Base-by-base conservation (phyloP, 2,113 vertebrate genomes). In the Poecile atricapillus region DNA sequence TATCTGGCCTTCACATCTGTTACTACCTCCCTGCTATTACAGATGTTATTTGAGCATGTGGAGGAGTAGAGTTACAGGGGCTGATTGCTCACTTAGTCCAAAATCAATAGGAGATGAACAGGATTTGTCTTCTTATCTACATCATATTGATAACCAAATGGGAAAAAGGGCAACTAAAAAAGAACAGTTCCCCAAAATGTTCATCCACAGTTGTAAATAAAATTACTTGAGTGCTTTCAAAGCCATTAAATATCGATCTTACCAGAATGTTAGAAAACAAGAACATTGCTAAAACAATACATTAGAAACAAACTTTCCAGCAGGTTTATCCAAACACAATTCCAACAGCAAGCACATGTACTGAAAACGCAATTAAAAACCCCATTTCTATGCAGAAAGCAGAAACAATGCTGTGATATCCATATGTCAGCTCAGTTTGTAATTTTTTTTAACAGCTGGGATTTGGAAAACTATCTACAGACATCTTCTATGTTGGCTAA, bases 101-200 rank as follows among this genome's bases (percentile, higher is more conserved):
- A 94, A 94, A 96, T 95, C 85, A 78, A 95, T 92, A 94, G 50
- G 55, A 94, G 52, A 80, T 43, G 63, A 94, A 80, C 39, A 50
- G 63, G 43, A 88, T 77, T 90, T 67, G n/a, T 46, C 73, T 59
- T 83, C 91, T 90, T 92, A 90, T 93, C 83, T 92, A 69, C 41
- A 76, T 58, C 22, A 24, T 56, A 90, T 75, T 56, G 94, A 88
- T 89, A 95, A 83, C 64, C 64, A 95, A 95, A 92, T 87, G 83
- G 44, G n/a, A 6, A 80, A 94, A 90, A 46, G 27, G 28, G 22
- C 68, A 82, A 79, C 31, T 82, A 30, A 93, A 83, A 71, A 87
- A 65, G 52, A 90, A 75, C 39, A 21, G 64, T 35, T 86, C 49
- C 41, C 77, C 41, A 88, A 92, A 93, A 92, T 19, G n/a, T 49